Evolutionary conservation across 2,888 invertebrate species (phyloP).

Genomic region (Stenodera caucasica): DNA sequence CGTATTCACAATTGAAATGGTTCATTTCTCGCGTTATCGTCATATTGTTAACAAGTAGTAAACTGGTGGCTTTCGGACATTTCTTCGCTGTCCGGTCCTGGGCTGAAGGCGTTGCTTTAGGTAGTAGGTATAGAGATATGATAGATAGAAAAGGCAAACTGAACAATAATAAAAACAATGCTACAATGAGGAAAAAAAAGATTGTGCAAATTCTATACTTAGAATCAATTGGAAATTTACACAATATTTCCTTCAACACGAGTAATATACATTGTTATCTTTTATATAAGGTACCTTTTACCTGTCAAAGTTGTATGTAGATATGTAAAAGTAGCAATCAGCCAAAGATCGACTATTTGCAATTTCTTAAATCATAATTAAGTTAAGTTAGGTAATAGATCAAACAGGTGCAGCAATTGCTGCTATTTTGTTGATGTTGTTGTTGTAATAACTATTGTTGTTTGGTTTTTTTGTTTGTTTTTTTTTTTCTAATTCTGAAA

Average conservation of each 20-base stretch:
- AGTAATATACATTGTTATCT: neutral
- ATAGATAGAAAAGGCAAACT: no score
- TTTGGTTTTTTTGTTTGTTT: no score
- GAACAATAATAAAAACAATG: neutral
- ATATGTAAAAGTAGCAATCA: neutral
- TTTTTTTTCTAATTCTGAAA: neutral
- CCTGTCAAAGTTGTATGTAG: neutral
- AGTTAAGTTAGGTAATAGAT: conserved; percentile 12
- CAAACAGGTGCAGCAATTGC: conserved; percentile 30
- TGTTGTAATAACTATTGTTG: no score
- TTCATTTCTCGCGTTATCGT: no score
- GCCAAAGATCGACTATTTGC: neutral
- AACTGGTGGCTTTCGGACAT: no score
- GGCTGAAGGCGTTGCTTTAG: no score
- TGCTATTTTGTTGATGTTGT: neutral
- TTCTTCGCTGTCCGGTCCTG: no score
- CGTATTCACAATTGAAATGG: no score
- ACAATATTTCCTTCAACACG: neutral
- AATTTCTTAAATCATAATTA: conserved; percentile 2
- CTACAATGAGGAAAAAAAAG: neutral
- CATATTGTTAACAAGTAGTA: no score
- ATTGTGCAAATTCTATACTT: neutral
- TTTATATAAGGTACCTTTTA: neutral
- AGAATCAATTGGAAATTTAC: neutral
- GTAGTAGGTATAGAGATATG: no score